Evolutionary conservation across 2,888 invertebrate genomes (phyloP), one percentile per base, ranked within the genome.

Genomic region (Malthinus seriepunctatus): DNA sequence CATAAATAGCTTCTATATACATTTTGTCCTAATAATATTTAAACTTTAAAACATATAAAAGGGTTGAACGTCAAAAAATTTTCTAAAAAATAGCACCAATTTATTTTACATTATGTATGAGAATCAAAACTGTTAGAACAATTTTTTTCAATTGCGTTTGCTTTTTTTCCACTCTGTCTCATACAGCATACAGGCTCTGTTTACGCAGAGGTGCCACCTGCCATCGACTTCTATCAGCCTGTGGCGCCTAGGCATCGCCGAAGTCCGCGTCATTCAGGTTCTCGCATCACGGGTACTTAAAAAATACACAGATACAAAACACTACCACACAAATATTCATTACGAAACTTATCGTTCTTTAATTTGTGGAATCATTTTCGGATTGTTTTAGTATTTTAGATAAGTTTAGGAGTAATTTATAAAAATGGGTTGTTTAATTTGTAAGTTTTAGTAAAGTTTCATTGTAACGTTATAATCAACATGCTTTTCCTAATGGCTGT

Each of bases 181-280:
- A 76, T 78, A 79, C 78, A 79, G 79, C 78, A 76, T 78, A 79
- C 78, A 79, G 77, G 78, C 78, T 78, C 76, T 79, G 78, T 77
- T 75, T 79, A 74, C 76, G 78, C 74, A 78, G 78, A 74, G 78
- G 79, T 77, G 79, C 82, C 80, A 73, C 81, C 80, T 74, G 73
- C 77, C 74, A 75, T 68, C 79, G 75, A 70, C 79, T 72, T 73
- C 79, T 72, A 73, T 80, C 77, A 78, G 80, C 76, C 80, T 79
- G 73, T 80, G 80, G 80, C 81, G 78, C 78, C 79, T 81, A 80
- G 79, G 74, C 85, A 76, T 70, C 75, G 71, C 65, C 69, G 68
- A 73, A 73, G 74, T 74, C 75, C 78, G 77, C 75, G 78, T 77
- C 78, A 76, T 77, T 76, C 78, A 78, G 78, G 78, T 79, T 78